phyloP scores from a whole-genome alignment of 2,797 vertebrate species.

The Pygocentrus nattereri region DNA sequence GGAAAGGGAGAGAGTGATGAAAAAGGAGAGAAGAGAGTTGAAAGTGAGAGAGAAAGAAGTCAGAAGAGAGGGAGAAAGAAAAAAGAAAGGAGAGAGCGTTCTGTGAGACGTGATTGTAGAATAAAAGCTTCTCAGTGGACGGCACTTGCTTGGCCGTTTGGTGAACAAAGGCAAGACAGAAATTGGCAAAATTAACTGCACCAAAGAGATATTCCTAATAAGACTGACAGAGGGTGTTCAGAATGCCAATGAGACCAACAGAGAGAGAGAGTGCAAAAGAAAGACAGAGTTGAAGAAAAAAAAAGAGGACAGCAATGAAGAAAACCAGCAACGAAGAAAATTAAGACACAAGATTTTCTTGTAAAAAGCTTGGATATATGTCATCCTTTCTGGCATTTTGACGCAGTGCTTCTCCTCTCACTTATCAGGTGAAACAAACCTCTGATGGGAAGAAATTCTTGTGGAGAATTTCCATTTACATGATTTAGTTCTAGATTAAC shows the following conservation, averaged over 20 bases:
- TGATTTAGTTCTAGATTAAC: no score
- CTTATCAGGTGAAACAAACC: not conserved
- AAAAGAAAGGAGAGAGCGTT: slow-evolving; percentile 27
- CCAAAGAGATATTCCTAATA: slow-evolving; percentile 60
- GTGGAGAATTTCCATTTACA: no score
- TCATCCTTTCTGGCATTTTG: not conserved
- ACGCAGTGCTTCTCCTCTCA: not conserved
- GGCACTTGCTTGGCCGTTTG: slow-evolving; percentile 35
- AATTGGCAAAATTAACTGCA: slow-evolving; percentile 51
- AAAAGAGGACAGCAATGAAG: slow-evolving; percentile 2
- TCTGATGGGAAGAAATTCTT: not conserved
- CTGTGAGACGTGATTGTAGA: slow-evolving; percentile 50
- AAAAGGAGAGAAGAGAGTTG: not conserved
- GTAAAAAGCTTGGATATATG: not conserved
- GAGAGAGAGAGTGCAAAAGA: slow-evolving; percentile 13
- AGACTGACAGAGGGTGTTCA: slow-evolving; percentile 40
- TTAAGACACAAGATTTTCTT: not conserved
- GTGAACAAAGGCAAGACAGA: slow-evolving; percentile 49
- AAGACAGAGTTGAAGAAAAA: not conserved
- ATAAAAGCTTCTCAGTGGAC: slow-evolving; percentile 52
- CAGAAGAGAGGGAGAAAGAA: not conserved
- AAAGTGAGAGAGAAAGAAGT: not conserved
- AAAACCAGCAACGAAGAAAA: not conserved
- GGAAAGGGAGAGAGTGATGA: not conserved
- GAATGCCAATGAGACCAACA: slow-evolving; percentile 53